Evolutionary conservation across 2,888 invertebrate species (phyloP).

Genomic region (Trachelus tabidus): DNA sequence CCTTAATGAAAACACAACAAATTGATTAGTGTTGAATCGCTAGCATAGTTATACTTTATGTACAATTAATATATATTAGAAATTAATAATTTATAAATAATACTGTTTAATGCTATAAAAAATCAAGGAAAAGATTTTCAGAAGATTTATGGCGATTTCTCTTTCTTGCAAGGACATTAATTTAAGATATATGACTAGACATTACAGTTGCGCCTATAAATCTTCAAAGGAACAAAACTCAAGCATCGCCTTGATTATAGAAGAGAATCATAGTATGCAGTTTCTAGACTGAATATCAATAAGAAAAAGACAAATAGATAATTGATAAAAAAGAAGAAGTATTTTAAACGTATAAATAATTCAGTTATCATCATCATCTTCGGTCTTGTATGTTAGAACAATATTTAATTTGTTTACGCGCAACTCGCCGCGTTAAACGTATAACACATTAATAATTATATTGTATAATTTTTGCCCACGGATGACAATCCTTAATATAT

Average conservation of each 20-base stretch:
- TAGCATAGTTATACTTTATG: constrained; percentile 26
- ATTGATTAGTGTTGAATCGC: constrained; percentile 9
- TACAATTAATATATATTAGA: constrained; percentile 12
- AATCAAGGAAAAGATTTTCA: constrained; percentile 20
- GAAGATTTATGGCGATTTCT: not conserved
- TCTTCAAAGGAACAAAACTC: constrained; percentile 3
- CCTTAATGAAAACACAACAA: not conserved
- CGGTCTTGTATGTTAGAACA: not conserved
- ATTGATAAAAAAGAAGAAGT: not conserved
- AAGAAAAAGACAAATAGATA: not conserved
- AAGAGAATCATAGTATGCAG: not conserved
- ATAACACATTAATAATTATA: not conserved
- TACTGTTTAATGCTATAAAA: constrained; percentile 42
- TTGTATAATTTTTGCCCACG: not conserved
- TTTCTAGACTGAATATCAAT: not conserved
- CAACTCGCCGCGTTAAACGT: not conserved
- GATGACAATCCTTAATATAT: not conserved
- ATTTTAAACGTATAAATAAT: not conserved
- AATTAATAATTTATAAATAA: constrained; percentile 32
- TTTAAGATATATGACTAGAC: constrained; percentile 49
- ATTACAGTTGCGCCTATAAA: constrained; percentile 34
- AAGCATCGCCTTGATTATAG: not conserved
- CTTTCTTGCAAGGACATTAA: constrained; percentile 27
- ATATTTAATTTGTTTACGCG: not conserved
- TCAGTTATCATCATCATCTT: not conserved